These are phyloP conservation scores for Cyanistes caeruleus DNA, from an alignment of 2,113 vertebrate species.

Conservation along the genomic window DNA sequence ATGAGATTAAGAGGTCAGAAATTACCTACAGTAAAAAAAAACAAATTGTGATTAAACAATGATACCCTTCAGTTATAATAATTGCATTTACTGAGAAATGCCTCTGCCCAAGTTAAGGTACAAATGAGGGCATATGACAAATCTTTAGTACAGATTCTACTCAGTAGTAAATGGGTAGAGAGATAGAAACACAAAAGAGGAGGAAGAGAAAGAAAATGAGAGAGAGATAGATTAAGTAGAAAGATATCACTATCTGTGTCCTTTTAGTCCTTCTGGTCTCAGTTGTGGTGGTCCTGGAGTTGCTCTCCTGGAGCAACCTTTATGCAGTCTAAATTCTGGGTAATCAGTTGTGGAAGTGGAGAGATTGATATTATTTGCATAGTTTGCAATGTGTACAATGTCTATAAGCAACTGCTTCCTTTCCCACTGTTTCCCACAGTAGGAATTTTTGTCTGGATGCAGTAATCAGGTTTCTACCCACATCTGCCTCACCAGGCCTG, in stretches of 20 bases:
- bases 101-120: neutral
- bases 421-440: fast-evolving
- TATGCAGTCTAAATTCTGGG: neutral
- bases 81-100: neutral
- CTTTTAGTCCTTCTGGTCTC: neutral
- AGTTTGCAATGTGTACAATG: neutral
- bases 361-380: fast-evolving
- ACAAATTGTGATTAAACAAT: neutral
- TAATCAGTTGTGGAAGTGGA: fast-evolving
- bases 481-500: neutral
- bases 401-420: neutral
- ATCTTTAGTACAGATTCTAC: neutral
- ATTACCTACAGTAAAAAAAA: neutral
- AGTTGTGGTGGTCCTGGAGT: neutral
- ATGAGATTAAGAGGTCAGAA: neutral
- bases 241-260: neutral
- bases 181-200: neutral
- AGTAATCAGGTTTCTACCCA: neutral
- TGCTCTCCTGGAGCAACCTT: neutral
- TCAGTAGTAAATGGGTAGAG: neutral
- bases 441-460: neutral
- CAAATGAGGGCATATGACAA: neutral
- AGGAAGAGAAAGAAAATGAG: neutral
- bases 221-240: neutral
- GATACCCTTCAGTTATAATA: fast-evolving